Conservation (phyloP, 2,113 vertebrate species). For the Barbus barbus region DNA sequence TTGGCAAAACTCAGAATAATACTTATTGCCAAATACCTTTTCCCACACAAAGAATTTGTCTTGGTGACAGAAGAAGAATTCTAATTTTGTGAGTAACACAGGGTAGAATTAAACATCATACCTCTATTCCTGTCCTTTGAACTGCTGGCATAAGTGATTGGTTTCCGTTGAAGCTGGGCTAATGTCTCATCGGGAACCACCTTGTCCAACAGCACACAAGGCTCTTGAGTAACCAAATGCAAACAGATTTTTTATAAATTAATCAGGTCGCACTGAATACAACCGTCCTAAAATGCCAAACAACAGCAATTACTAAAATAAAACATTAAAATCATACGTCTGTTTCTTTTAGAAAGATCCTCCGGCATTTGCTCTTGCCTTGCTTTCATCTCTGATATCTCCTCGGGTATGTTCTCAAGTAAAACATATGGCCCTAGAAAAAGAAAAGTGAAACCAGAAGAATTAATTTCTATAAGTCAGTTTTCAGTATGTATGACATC, state of each 20-base stretch:
- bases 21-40: not conserved
- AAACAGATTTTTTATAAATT: conserved; percentile 1
- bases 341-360: not conserved
- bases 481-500: not conserved
- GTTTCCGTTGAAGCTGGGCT: not conserved
- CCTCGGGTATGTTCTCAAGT: conserved; percentile 41
- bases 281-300: not conserved
- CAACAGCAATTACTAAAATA: not conserved
- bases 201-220: conserved; percentile 32
- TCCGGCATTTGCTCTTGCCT: conserved; percentile 45
- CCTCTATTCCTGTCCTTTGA: conserved; percentile 27
- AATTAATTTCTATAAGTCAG: not conserved
- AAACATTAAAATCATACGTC: not conserved
- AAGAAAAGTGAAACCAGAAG: not conserved
- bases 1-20: not conserved
- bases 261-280: not conserved
- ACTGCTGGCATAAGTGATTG: not conserved
- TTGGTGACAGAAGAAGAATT: not conserved
- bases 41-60: not conserved
- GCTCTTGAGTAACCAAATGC: not conserved
- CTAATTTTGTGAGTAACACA: not conserved
- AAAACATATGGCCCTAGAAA: conserved; percentile 37
- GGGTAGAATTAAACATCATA: conserved; percentile 7
- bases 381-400: conserved; percentile 62
- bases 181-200: not conserved